Conservation (phyloP, 2,888 invertebrate genomes). For the Drosophila fungiperda region DNA sequence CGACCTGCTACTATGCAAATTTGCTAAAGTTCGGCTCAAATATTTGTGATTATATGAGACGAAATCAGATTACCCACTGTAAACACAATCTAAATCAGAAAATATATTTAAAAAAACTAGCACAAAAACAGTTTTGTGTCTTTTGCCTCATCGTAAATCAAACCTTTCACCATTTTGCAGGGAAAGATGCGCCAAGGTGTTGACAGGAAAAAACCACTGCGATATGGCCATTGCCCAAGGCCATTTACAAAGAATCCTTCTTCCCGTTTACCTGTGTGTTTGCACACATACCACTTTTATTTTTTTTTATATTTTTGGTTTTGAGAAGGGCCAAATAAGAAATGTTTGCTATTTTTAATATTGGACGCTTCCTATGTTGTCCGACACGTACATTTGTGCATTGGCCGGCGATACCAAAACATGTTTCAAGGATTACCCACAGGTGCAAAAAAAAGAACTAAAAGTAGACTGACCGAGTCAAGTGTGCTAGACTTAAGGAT, state of each 20-base stretch:
- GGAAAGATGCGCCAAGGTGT: slow-evolving; percentile 14
- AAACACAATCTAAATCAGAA: background rate
- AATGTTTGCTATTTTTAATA: slow-evolving; percentile 3
- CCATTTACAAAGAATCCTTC: slow-evolving; percentile 2
- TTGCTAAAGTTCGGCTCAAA: background rate
- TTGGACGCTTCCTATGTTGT: slow-evolving; percentile 13
- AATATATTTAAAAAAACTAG: too few relatives aligned
- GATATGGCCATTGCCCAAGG: slow-evolving; percentile 1
- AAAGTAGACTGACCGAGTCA: too few relatives aligned
- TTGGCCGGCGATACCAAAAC: slow-evolving; percentile 2
- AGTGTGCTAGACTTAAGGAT: background rate
- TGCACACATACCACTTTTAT: slow-evolving; percentile 2
- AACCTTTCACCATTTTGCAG: slow-evolving; percentile 4
- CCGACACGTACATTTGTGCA: slow-evolving; percentile 21
- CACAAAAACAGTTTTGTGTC: background rate
- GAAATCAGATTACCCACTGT: background rate
- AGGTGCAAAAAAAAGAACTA: background rate
- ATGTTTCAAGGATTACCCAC: slow-evolving; percentile 16
- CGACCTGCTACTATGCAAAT: background rate
- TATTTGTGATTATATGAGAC: background rate
- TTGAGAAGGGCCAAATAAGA: background rate
- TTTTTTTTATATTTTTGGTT: background rate
- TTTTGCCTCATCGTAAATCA: slow-evolving; percentile 17
- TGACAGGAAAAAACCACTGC: background rate
- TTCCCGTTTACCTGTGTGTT: background rate